Conservation (phyloP, 2,797 vertebrate genomes). For the Chrosomus eos region DNA sequence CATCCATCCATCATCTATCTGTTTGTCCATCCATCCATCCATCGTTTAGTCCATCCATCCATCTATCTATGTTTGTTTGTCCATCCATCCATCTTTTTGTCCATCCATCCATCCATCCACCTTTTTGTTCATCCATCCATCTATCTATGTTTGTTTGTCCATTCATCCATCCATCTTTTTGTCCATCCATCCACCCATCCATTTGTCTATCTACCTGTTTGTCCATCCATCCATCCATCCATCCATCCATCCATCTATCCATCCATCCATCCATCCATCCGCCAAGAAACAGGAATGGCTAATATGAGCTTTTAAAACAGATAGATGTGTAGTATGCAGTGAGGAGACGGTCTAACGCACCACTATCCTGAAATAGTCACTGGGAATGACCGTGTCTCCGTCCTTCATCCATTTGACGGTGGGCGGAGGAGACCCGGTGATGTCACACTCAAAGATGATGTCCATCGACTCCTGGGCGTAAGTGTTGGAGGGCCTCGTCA, state of each 20-base stretch:
- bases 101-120: too few relatives aligned
- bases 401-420: constrained; percentile 98
- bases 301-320: neutral
- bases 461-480: constrained; percentile 98
- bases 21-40: rapidly evolving
- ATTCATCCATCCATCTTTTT: rapidly evolving
- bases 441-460: constrained; percentile 95
- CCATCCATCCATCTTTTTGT: rapidly evolving
- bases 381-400: constrained; percentile 95
- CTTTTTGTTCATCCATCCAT: too few relatives aligned
- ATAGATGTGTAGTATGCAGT: neutral
- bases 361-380: constrained; percentile 98
- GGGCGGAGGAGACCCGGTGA: constrained; percentile 88
- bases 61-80: rapidly evolving
- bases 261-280: rapidly evolving
- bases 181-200: rapidly evolving
- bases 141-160: rapidly evolving
- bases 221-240: rapidly evolving
- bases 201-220: rapidly evolving
- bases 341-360: constrained; percentile 74
- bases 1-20: rapidly evolving
- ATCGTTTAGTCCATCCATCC: rapidly evolving
- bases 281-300: too few relatives aligned
- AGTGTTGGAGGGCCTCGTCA: constrained; percentile 87
- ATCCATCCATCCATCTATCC: rapidly evolving